Percentiles rank a stretch among this genome's conserved stretches.
Conservation (phyloP, 2,888 invertebrate species). For the Eilema caniola region DNA sequence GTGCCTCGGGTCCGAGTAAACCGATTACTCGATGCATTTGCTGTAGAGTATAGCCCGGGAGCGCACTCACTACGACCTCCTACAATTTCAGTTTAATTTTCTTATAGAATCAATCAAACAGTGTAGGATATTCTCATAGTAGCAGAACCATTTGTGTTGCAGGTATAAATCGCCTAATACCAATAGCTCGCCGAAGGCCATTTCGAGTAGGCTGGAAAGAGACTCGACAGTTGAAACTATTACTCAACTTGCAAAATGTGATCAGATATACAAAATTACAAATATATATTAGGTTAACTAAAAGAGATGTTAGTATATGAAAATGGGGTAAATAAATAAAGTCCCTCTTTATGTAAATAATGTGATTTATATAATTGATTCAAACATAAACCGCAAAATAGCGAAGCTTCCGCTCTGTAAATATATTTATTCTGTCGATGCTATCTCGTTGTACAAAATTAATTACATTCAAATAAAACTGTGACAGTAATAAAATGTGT, state of each 20-base stretch:
- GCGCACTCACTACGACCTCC: background rate
- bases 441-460: constrained; percentile 10
- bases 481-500: constrained; percentile 1
- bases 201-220: no score
- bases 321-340: background rate
- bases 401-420: background rate
- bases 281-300: background rate
- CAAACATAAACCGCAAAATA: background rate
- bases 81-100: background rate
- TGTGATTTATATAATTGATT: background rate
- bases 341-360: background rate
- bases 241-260: no score
- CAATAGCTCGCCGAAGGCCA: no score
- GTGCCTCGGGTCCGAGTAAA: constrained; percentile 41
- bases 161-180: no score
- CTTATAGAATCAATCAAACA: background rate
- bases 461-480: constrained; percentile 7
- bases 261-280: no score
- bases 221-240: no score
- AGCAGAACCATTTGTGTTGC: no score
- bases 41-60: constrained; percentile 3
- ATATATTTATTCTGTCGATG: constrained; percentile 4
- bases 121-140: no score
- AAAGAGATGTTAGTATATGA: background rate
- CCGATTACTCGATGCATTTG: constrained; percentile 48